Conservation (phyloP, 2,888 invertebrate genomes). For the Stenodera caucasica region DNA sequence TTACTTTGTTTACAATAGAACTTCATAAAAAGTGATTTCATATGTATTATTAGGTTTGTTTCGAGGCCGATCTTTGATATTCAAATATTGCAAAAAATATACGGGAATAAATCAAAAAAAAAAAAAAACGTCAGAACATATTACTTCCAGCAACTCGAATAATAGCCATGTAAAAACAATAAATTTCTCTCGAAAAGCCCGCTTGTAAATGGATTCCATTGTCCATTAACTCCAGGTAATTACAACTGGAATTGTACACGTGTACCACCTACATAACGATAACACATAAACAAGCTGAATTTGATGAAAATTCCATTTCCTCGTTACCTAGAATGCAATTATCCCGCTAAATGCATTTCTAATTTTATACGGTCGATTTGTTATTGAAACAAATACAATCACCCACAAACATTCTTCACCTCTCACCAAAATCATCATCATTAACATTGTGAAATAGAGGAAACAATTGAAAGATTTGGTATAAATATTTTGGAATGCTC, state of each 20-base stretch:
- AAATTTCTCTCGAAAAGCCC: no score
- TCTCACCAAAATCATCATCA: no score
- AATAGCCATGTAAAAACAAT: no score
- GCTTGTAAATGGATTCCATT: no score
- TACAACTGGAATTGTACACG: background rate
- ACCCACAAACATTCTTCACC: background rate
- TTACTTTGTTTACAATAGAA: no score
- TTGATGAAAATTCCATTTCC: slow-evolving; percentile 3
- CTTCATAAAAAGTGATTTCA: no score
- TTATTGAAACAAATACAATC: background rate
- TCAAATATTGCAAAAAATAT: background rate
- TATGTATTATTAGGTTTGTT: no score
- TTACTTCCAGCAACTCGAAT: no score
- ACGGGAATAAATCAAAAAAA: background rate
- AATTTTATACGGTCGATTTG: background rate
- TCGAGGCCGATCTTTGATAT: background rate
- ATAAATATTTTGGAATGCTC: background rate
- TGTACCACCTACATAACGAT: background rate
- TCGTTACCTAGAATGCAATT: background rate
- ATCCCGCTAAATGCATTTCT: background rate
- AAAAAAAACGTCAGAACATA: background rate
- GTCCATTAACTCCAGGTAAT: background rate
- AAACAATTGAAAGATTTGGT: no score
- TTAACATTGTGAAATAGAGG: no score
- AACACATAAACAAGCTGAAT: background rate